These are phyloP conservation scores for Malacoctenus gilli DNA, from an alignment of 2,797 vertebrate genomes.

Conservation along the genomic window DNA sequence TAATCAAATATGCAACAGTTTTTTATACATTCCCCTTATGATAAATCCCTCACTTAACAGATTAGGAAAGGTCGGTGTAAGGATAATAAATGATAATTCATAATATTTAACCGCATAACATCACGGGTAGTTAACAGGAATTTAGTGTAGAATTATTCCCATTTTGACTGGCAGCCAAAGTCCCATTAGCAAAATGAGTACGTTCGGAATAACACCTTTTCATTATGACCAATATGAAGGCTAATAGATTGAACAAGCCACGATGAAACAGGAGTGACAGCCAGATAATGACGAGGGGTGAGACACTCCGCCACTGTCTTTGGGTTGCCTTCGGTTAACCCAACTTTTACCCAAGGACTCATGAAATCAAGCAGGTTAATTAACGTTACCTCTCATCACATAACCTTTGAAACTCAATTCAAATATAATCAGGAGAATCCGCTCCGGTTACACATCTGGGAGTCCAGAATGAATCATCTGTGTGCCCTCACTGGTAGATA, in stretches of 20 bases:
- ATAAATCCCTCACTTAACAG: conserved; percentile 25
- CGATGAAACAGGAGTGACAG: not conserved
- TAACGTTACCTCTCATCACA: too few species aligned
- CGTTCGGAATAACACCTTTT: not conserved
- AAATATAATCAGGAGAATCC: too few species aligned
- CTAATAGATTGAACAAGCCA: too few species aligned
- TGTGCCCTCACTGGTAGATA: not conserved
- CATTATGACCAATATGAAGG: too few species aligned
- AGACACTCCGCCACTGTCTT: too few species aligned
- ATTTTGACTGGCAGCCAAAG: conserved; percentile 1
- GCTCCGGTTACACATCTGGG: too few species aligned
- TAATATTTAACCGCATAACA: not conserved
- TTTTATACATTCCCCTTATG: not conserved
- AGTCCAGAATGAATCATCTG: too few species aligned
- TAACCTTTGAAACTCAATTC: too few species aligned
- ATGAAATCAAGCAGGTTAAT: too few species aligned
- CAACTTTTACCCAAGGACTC: too few species aligned
- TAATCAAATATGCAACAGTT: conserved; percentile 28
- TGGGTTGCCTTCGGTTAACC: too few species aligned
- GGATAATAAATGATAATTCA: not conserved
- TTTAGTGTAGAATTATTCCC: not conserved
- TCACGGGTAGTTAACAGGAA: not conserved
- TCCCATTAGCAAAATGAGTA: not conserved
- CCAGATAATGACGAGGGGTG: not conserved
- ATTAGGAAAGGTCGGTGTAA: conserved; percentile 2